A percentile compares a stretch with the other conserved stretches of the same genome.
Conservation (phyloP, 2,888 invertebrate genomes). For the Mythimna vitellina region DNA sequence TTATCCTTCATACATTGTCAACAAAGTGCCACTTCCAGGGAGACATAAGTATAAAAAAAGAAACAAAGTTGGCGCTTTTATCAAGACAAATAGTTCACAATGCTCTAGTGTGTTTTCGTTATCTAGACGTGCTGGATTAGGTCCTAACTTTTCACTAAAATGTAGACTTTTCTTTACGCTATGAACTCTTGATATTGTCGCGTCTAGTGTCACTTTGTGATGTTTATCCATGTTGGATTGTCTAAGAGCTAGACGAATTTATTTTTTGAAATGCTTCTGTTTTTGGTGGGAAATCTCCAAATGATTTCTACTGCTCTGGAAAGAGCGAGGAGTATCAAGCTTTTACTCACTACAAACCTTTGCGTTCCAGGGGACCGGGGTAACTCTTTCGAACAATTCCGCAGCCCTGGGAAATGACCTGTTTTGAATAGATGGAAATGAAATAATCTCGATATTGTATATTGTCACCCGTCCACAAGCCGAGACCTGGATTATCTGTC, state of each 20-base stretch:
- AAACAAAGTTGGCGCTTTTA: slow-evolving; percentile 53
- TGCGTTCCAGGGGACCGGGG: too few relatives aligned
- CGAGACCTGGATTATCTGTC: too few relatives aligned
- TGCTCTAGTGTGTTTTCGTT: slow-evolving; percentile 52
- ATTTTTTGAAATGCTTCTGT: neutral
- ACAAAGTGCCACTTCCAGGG: slow-evolving; percentile 55
- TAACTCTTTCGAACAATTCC: too few relatives aligned
- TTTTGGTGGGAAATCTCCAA: too few relatives aligned
- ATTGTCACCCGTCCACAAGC: too few relatives aligned
- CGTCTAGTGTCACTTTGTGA: slow-evolving; percentile 22
- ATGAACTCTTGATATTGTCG: slow-evolving; percentile 31
- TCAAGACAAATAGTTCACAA: slow-evolving; percentile 57
- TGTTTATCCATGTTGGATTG: slow-evolving; percentile 5
- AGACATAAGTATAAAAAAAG: slow-evolving; percentile 42
- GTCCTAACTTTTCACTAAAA: slow-evolving; percentile 34
- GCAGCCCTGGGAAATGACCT: too few relatives aligned
- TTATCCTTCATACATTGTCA: slow-evolving; percentile 54
- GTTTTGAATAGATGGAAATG: neutral
- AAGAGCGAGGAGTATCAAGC: too few relatives aligned
- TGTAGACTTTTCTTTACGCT: slow-evolving; percentile 32
- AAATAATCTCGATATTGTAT: neutral
- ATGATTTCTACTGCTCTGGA: too few relatives aligned
- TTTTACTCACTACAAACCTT: too few relatives aligned
- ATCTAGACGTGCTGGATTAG: slow-evolving; percentile 43
- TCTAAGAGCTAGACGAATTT: neutral